These are phyloP conservation scores for Antechinus stuartii DNA, from an alignment of 2,113 vertebrate genomes.

Conservation along the genomic window DNA sequence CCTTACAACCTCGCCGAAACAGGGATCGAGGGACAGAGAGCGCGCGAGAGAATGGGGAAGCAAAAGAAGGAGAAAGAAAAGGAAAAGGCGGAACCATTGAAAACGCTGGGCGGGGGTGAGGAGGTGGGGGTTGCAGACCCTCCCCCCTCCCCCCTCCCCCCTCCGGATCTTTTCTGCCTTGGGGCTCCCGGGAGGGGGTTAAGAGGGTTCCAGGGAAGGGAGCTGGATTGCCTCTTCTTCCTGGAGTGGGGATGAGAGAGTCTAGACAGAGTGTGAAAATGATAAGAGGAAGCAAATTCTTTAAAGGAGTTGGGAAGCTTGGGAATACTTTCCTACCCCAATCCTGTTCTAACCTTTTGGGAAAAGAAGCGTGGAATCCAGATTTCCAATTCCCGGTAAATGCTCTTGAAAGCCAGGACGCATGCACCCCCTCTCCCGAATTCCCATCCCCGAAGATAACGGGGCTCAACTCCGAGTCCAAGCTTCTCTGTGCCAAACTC, in stretches of 20 bases:
- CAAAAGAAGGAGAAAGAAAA: background rate
- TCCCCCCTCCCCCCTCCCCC: background rate
- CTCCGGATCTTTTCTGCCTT: background rate
- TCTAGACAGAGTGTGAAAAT: background rate
- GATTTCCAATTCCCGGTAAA: background rate
- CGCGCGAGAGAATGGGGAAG: background rate
- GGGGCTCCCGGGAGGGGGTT: background rate
- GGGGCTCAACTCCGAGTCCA: background rate
- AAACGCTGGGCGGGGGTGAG: background rate
- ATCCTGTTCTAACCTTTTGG: background rate
- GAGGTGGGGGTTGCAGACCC: background rate
- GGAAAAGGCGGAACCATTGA: background rate
- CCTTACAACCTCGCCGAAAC: background rate
- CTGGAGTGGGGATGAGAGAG: background rate
- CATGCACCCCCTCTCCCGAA: background rate
- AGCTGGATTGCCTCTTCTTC: background rate
- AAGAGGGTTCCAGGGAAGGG: background rate
- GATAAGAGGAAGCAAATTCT: background rate
- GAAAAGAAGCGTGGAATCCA: background rate
- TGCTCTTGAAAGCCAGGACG: background rate
- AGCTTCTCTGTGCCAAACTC: background rate
- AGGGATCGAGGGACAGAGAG: background rate
- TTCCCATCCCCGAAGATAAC: background rate
- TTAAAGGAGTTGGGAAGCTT: background rate
- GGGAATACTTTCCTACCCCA: background rate